phyloP scores from a whole-genome alignment of 2,797 vertebrate species.

The Pseudopleuronectes americanus region DNA sequence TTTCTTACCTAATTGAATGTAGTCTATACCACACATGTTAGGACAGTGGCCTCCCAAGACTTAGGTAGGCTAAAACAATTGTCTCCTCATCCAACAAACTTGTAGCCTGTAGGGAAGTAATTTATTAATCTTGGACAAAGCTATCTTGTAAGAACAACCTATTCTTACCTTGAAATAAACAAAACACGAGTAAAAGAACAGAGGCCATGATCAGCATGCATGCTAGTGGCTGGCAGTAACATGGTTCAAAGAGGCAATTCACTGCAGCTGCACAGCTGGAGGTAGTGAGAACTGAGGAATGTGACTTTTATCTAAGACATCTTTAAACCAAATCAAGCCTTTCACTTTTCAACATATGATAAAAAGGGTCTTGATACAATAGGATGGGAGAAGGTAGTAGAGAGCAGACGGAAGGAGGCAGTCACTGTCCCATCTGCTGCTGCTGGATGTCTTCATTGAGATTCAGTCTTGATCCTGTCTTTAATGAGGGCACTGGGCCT shows the following conservation, averaged over 20 bases:
- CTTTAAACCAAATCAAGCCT: slow-evolving; percentile 7
- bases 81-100: too few relatives aligned
- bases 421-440: slow-evolving; percentile 32
- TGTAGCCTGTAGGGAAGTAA: too few relatives aligned
- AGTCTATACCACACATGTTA: too few relatives aligned
- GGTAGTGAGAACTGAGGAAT: slow-evolving; percentile 7
- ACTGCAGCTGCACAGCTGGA: neutral
- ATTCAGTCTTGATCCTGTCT: slow-evolving; percentile 58
- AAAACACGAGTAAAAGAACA: neutral
- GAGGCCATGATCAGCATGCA: neutral
- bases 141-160: too few relatives aligned
- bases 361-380: neutral
- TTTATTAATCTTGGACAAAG: too few relatives aligned
- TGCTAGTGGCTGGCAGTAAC: neutral
- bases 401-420: neutral
- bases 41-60: neutral
- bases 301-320: neutral
- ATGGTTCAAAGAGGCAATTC: neutral
- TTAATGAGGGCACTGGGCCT: slow-evolving; percentile 68
- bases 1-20: too few relatives aligned
- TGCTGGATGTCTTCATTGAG: slow-evolving; percentile 62
- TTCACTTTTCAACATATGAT: slow-evolving; percentile 1
- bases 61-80: neutral
- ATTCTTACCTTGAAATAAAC: too few relatives aligned
- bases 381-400: neutral